A percentile compares a stretch with the other conserved stretches of the same genome.
Evolutionary conservation across 2,113 vertebrate genomes (phyloP).

Genomic region (Otis tarda): DNA sequence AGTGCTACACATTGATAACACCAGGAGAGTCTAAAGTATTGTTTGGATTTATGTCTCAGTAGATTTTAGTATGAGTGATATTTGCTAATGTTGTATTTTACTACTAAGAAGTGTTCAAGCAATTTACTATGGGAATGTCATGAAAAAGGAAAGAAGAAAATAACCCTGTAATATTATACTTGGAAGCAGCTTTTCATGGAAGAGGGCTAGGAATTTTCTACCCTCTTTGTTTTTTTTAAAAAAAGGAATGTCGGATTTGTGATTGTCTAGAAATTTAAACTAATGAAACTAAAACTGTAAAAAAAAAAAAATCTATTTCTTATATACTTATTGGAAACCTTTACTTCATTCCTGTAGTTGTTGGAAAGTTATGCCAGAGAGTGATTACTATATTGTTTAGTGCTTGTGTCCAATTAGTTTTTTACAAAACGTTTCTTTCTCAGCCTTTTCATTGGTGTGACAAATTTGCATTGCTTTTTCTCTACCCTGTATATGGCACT

Average conservation of each 20-base stretch:
- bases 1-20: background rate
- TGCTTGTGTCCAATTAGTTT: background rate
- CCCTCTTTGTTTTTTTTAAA: background rate
- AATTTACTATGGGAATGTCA: background rate
- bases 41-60: background rate
- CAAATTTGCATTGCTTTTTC: background rate
- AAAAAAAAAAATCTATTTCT: background rate
- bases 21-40: background rate
- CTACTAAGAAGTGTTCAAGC: background rate
- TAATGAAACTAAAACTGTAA: conserved; percentile 5
- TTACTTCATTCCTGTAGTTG: background rate
- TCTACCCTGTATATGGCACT: background rate
- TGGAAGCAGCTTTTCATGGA: background rate
- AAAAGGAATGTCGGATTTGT: background rate
- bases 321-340: background rate
- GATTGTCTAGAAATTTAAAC: background rate
- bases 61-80: background rate
- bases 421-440: background rate
- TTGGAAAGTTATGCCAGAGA: background rate
- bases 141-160: background rate
- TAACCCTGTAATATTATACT: background rate
- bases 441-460: background rate
- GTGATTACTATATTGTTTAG: background rate
- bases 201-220: background rate
- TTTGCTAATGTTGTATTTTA: background rate